A percentile compares a stretch with the other conserved stretches of the same genome.
These are phyloP conservation scores for Archilochus colubris DNA, from an alignment of 2,113 vertebrate species.

Conservation along the genomic window DNA sequence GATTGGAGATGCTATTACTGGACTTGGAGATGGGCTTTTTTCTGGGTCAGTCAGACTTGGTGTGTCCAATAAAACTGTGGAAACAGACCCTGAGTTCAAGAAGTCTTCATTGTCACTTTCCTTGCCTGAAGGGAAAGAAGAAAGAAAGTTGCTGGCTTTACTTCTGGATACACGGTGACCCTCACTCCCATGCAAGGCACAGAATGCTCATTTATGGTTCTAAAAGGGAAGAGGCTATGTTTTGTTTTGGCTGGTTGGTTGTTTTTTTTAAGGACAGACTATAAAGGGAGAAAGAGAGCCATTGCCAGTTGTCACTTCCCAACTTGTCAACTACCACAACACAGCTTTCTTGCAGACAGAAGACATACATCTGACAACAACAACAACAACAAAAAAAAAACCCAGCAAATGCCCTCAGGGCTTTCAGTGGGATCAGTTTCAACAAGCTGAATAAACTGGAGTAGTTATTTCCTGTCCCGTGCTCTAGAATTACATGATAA, in stretches of 20 bases:
- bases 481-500: not conserved
- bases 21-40: slow-evolving; percentile 67
- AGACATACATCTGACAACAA: not conserved
- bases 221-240: not conserved
- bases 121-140: slow-evolving; percentile 69
- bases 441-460: not conserved
- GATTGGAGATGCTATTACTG: slow-evolving; percentile 64
- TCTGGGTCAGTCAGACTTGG: slow-evolving; percentile 77
- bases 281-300: not conserved
- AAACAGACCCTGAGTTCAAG: slow-evolving; percentile 75
- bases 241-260: not conserved
- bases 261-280: not conserved
- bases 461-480: not conserved
- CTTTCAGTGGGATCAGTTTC: not conserved
- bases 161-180: not conserved
- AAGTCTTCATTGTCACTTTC: slow-evolving; percentile 83
- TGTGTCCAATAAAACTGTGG: slow-evolving; percentile 48
- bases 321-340: not conserved
- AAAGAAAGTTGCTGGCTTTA: not conserved
- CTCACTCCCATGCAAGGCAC: fast-evolving
- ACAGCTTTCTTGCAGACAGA: not conserved
- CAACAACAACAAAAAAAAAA: not conserved
- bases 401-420: not conserved
- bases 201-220: not conserved
- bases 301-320: not conserved